Evolutionary conservation across 1,140 invertebrate species (phyloP).

Genomic region (Drosophila biarmipes): DNA sequence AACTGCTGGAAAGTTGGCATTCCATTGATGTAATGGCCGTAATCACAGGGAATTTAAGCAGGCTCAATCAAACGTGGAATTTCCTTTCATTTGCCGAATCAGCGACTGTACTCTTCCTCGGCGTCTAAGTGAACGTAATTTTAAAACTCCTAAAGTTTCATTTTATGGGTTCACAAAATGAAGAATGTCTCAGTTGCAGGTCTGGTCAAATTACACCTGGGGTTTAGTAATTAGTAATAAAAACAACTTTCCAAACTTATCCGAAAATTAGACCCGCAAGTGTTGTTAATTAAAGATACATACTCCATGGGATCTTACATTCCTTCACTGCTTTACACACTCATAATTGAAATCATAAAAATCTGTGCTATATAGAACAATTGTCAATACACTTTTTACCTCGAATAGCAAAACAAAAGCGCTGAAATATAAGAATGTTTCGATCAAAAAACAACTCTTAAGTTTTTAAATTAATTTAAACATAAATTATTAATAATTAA

Average conservation of each 20-base stretch:
- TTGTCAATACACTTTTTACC: too few species aligned
- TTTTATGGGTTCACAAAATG: not conserved
- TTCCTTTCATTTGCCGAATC: slow-evolving; percentile 12
- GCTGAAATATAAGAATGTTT: too few species aligned
- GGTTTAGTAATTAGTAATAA: not conserved
- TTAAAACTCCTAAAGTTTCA: not conserved
- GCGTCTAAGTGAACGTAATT: not conserved
- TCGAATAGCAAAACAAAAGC: too few species aligned
- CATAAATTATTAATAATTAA: not conserved
- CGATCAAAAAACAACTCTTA: too few species aligned
- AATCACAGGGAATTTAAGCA: slow-evolving; percentile 3
- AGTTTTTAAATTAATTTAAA: not conserved
- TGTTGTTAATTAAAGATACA: too few species aligned
- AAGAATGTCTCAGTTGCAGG: not conserved
- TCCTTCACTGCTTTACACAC: not conserved
- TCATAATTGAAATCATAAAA: too few species aligned
- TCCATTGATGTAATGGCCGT: slow-evolving; percentile 24
- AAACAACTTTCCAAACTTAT: not conserved
- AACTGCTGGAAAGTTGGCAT: slow-evolving; percentile 37
- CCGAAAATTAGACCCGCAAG: too few species aligned
- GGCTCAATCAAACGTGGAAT: slow-evolving; percentile 33
- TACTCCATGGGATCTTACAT: not conserved
- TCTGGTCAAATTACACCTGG: not conserved
- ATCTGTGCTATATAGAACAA: too few species aligned
- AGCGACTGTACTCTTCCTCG: not conserved